Evolutionary conservation across 2,888 invertebrate species (phyloP).

Genomic region (Trisateles emortualis): DNA sequence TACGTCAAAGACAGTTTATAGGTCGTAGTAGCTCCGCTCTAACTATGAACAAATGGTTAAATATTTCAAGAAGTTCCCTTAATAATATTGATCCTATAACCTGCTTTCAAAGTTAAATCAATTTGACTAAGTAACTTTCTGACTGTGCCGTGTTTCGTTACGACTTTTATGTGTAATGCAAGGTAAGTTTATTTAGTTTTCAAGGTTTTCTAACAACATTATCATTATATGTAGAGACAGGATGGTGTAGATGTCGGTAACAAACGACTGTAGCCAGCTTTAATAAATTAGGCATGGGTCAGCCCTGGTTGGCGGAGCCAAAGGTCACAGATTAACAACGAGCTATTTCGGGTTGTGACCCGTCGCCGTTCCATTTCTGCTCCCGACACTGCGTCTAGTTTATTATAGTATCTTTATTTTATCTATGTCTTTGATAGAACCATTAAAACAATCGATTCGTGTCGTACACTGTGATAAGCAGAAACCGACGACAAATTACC

Average conservation of each 20-base stretch:
- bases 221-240: slow-evolving; percentile 41
- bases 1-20: slow-evolving; percentile 52
- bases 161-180: no score
- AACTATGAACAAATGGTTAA: neutral
- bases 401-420: slow-evolving; percentile 54
- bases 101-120: neutral
- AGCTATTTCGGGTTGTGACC: slow-evolving; percentile 77
- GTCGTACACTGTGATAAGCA: slow-evolving; percentile 21
- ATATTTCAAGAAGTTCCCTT: neutral
- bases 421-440: slow-evolving; percentile 37
- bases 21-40: slow-evolving; percentile 43
- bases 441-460: slow-evolving; percentile 41
- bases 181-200: neutral
- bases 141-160: no score
- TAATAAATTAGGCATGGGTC: slow-evolving; percentile 78
- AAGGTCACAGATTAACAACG: slow-evolving; percentile 82
- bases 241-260: slow-evolving; percentile 47
- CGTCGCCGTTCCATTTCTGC: slow-evolving; percentile 69
- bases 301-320: slow-evolving; percentile 62
- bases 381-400: slow-evolving; percentile 60
- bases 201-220: slow-evolving; percentile 31
- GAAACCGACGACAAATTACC: slow-evolving; percentile 31
- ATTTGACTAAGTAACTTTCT: no score
- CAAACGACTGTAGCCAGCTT: slow-evolving; percentile 63
- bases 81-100: neutral